A percentile compares a stretch with the other conserved stretches of the same genome.
Evolutionary conservation across 2,888 invertebrate species (phyloP).

Genomic region (Altica lythri): DNA sequence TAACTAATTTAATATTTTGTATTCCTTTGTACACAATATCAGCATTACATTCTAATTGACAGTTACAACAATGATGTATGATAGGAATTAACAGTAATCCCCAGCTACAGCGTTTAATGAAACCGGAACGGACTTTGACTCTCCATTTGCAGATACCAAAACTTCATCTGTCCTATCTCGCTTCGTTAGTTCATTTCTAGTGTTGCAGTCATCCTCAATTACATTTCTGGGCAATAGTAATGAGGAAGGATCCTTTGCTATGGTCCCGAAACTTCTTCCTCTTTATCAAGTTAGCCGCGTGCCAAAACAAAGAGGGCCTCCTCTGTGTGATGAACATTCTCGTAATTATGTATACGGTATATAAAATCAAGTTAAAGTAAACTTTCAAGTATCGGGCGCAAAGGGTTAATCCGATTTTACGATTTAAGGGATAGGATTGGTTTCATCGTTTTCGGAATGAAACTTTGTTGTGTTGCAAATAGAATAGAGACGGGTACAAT

Average conservation of each 20-base stretch:
- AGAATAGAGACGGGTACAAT: no score
- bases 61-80: constrained; percentile 4
- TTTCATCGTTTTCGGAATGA: constrained; percentile 2
- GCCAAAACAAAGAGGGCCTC: constrained; percentile 36
- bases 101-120: constrained; percentile 17
- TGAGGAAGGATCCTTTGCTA: constrained; percentile 22
- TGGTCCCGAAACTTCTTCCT: constrained; percentile 30
- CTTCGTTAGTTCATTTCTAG: constrained; percentile 31
- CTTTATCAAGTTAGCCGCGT: constrained; percentile 34
- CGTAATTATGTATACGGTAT: constrained; percentile 35
- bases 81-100: constrained; percentile 2
- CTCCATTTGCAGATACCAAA: constrained; percentile 22
- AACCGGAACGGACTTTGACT: constrained; percentile 18
- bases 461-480: not conserved
- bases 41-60: constrained; percentile 17
- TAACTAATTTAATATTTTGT: no score
- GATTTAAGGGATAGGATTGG: constrained; percentile 18
- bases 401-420: constrained; percentile 32
- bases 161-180: constrained; percentile 22
- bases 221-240: constrained; percentile 25
- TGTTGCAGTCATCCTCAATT: constrained; percentile 29
- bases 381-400: constrained; percentile 34
- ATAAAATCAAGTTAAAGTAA: constrained; percentile 37
- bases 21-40: constrained; percentile 9
- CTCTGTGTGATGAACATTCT: constrained; percentile 35